phyloP scores from a whole-genome alignment of 2,888 invertebrate genomes.

The Melinopterus prodromus region DNA sequence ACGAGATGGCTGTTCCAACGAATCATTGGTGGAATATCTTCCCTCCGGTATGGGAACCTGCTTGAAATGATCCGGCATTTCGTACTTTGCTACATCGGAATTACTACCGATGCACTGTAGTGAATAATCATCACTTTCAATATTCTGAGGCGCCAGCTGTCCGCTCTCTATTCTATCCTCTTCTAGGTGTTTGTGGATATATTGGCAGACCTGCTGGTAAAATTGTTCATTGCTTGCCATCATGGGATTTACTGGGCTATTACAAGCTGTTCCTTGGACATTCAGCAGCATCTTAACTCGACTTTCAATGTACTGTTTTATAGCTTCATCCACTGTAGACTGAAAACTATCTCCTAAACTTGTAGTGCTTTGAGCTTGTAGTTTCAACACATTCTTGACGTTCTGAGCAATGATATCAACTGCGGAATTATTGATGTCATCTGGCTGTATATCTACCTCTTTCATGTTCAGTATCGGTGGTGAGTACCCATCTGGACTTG shows the following conservation, averaged over 20 bases:
- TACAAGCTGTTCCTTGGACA: neutral
- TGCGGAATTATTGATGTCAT: neutral
- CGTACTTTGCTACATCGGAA: neutral
- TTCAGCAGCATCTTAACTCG: neutral
- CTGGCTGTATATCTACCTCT: neutral
- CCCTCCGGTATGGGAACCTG: neutral
- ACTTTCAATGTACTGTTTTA: neutral
- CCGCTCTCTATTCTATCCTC: neutral
- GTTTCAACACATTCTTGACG: neutral
- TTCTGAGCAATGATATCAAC: neutral
- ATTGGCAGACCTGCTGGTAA: neutral
- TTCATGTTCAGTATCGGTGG: neutral
- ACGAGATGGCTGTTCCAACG: neutral
- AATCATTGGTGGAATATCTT: neutral
- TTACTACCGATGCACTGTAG: neutral
- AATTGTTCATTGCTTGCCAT: neutral
- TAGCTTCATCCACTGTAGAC: neutral
- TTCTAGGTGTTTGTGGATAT: neutral
- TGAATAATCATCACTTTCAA: neutral
- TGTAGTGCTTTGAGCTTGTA: neutral
- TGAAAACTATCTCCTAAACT: neutral
- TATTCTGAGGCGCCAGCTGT: neutral
- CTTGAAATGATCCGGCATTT: neutral
- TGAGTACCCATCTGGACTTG: neutral
- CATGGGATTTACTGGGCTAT: neutral